Conservation (phyloP, 2,888 invertebrate species). For the Acanthococcus lagerstroemiae region DNA sequence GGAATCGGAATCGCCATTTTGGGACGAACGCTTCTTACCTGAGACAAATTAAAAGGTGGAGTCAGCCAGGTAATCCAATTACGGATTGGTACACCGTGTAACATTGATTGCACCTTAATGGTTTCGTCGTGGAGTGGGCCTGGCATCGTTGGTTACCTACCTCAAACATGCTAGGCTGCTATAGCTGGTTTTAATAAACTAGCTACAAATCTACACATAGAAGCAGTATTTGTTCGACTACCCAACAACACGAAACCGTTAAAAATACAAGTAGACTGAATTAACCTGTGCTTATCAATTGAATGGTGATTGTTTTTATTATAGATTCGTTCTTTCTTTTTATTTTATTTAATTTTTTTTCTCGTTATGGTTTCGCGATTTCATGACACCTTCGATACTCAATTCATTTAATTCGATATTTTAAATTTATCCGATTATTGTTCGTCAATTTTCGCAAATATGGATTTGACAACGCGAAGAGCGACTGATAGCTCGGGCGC, state of each 20-base stretch:
- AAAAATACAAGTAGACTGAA: too few species aligned
- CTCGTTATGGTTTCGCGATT: background rate
- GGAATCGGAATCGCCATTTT: conserved; percentile 25
- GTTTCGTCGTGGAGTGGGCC: conserved; percentile 18
- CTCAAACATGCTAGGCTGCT: background rate
- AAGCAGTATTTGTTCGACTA: conserved; percentile 16
- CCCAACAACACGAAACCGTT: conserved; percentile 16
- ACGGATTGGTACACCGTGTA: conserved; percentile 6
- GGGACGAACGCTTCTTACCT: conserved; percentile 7
- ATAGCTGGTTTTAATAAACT: conserved; percentile 7
- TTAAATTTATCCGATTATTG: background rate
- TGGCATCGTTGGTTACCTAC: background rate
- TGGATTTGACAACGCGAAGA: conserved; percentile 25
- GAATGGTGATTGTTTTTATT: background rate
- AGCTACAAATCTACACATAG: background rate
- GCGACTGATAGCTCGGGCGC: background rate
- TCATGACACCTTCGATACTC: background rate
- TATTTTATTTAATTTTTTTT: background rate
- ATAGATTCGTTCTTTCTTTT: background rate
- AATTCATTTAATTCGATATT: background rate
- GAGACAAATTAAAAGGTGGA: conserved; percentile 20
- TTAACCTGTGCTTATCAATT: too few species aligned
- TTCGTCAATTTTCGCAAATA: background rate
- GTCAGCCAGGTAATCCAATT: conserved; percentile 25
- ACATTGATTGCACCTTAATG: conserved; percentile 19